Conservation (phyloP, 2,797 vertebrate species). For the Acipenser ruthenus region DNA sequence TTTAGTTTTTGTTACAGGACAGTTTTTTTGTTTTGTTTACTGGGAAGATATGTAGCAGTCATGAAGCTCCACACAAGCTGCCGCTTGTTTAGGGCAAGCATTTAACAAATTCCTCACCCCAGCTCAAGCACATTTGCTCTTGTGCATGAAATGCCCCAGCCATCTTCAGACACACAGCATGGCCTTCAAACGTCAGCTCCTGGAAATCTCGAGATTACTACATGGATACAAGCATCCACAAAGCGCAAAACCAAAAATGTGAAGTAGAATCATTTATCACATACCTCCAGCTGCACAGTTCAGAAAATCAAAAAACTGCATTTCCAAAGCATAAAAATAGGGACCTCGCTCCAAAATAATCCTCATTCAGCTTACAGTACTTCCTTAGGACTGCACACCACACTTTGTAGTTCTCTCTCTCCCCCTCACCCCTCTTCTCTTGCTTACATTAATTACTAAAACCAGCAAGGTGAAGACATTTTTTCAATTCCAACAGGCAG, state of each 20-base stretch:
- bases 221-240: neutral
- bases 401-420: neutral
- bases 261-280: neutral
- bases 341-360: neutral
- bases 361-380: neutral
- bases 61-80: neutral
- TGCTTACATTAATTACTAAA: neutral
- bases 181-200: neutral
- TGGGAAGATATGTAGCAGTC: too few species aligned
- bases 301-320: slow-evolving; percentile 8
- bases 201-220: neutral
- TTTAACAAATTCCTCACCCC: neutral
- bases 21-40: neutral
- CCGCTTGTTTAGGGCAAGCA: neutral
- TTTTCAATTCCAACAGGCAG: neutral
- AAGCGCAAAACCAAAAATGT: neutral
- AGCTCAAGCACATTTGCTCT: neutral
- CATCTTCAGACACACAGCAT: neutral
- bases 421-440: neutral
- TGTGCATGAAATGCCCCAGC: neutral
- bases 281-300: neutral
- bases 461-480: neutral
- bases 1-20: neutral
- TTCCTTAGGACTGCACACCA: neutral
- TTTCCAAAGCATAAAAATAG: neutral